Evolutionary conservation across 1,140 invertebrate genomes (phyloP).

Genomic region (Ctenoplectra terminalis): DNA sequence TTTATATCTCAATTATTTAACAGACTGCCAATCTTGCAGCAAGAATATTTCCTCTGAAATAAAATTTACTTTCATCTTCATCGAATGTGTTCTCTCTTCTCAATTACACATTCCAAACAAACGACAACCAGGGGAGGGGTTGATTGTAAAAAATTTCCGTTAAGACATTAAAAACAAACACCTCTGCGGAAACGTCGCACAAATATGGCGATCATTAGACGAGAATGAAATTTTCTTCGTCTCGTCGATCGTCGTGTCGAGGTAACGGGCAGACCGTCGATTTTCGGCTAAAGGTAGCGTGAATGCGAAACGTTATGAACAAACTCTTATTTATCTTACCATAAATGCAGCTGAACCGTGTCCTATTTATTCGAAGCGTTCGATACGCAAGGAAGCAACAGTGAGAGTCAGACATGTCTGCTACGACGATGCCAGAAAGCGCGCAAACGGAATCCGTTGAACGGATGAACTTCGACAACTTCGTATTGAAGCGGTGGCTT

Average conservation of each 20-base stretch:
- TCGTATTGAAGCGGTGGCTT: constrained; percentile 46
- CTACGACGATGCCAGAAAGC: not conserved
- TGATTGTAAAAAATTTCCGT: not conserved
- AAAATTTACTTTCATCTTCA: not conserved
- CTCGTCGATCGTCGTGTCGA: not conserved
- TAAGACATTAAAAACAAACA: not conserved
- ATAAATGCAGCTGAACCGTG: not conserved
- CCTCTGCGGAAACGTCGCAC: not conserved
- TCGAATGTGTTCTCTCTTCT: not conserved
- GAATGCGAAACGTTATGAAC: not conserved
- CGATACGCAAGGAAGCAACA: not conserved
- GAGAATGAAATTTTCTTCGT: not conserved
- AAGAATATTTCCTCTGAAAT: not conserved
- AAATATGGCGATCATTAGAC: not conserved
- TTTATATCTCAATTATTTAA: not conserved
- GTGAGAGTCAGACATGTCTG: too few species aligned
- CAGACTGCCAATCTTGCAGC: not conserved
- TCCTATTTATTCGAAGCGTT: not conserved
- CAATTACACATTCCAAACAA: not conserved
- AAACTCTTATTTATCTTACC: not conserved
- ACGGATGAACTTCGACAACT: constrained; percentile 10
- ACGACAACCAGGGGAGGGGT: not conserved
- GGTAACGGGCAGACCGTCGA: not conserved
- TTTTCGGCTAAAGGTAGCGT: not conserved
- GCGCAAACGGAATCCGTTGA: not conserved